These are phyloP conservation scores for Podarcis muralis DNA, from an alignment of 2,113 vertebrate species.

Conservation along the genomic window DNA sequence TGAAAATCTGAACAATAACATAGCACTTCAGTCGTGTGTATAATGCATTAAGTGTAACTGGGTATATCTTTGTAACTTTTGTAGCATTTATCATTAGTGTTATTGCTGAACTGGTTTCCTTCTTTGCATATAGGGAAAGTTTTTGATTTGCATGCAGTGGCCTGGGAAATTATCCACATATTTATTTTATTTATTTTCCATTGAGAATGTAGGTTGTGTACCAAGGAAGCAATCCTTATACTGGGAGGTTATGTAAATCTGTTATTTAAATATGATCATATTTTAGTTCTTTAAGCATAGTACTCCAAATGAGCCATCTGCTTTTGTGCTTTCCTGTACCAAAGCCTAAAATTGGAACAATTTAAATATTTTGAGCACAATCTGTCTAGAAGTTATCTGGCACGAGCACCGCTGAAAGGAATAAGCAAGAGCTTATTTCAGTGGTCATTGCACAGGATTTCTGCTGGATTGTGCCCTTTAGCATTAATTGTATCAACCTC, in stretches of 20 bases:
- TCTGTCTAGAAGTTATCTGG: background rate
- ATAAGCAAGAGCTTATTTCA: background rate
- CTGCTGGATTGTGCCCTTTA: background rate
- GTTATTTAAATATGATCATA: background rate
- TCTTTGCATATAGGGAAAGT: constrained; percentile 26
- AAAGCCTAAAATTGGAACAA: background rate
- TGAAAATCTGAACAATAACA: background rate
- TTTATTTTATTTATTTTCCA: constrained; percentile 46
- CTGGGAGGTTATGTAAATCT: constrained; percentile 14
- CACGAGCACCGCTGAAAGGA: background rate
- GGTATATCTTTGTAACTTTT: constrained; percentile 16
- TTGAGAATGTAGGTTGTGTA: constrained; percentile 19
- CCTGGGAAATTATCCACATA: constrained; percentile 30
- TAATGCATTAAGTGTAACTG: background rate
- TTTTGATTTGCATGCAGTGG: constrained; percentile 27
- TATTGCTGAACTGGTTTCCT: constrained; percentile 2
- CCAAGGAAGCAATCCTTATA: background rate
- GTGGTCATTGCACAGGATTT: background rate
- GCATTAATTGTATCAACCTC: background rate
- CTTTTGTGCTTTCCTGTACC: constrained; percentile 22
- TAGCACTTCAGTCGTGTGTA: background rate
- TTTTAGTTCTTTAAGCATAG: background rate
- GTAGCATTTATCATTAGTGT: constrained; percentile 1
- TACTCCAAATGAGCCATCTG: background rate
- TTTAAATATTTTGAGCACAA: background rate